Base-by-base conservation (phyloP, 2,888 invertebrate species). In the Drosophila fungiperda region DNA sequence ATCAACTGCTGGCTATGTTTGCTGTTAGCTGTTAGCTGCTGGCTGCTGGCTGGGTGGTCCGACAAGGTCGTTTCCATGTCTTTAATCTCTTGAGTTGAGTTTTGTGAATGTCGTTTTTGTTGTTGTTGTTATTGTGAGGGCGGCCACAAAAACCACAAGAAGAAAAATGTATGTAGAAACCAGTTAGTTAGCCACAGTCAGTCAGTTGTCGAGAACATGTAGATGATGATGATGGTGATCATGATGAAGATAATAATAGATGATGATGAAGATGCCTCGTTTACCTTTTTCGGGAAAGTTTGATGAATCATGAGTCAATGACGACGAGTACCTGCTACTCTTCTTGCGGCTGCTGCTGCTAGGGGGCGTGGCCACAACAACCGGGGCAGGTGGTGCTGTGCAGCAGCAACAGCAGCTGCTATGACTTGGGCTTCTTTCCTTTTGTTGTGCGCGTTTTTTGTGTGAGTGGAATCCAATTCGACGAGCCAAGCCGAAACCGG, bases 301-400 rank as follows among this genome's bases (percentile, higher is more conserved):
- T 83, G 84, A 84, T 83, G 83, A 84, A 84, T 83, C 87, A 83
- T 87, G 78, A 62, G 67, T 73, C 70, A 70, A 63, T 59, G 54
- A 33, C 55, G 54, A 33, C 52, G 73, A 53, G 68, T 87, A 87
- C 83, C 83, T 87, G 87, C 67, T n/a, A 7, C 23, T 45, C 23
- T 45, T 8, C 3, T 23, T 45, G 15, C 45, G 23, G 45, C 45
- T 11, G 11, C 42, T 20, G 23, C 35, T 36, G 9, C 23, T 26
- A 11, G 40, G 67, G 48, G 76, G 80, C 78, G 64, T 76, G 73
- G 64, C 52, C 35, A 26, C 38, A 23, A 38, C 53, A 61, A 57
- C 63, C 74, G 82, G 79, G 79, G 80, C 80, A 80, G 80, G 82
- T 80, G 80, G 68, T 68, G 68, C 70, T 78, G 70, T 70, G 73